Conservation (phyloP, 2,797 vertebrate species). For the Macrochelys suwanniensis region DNA sequence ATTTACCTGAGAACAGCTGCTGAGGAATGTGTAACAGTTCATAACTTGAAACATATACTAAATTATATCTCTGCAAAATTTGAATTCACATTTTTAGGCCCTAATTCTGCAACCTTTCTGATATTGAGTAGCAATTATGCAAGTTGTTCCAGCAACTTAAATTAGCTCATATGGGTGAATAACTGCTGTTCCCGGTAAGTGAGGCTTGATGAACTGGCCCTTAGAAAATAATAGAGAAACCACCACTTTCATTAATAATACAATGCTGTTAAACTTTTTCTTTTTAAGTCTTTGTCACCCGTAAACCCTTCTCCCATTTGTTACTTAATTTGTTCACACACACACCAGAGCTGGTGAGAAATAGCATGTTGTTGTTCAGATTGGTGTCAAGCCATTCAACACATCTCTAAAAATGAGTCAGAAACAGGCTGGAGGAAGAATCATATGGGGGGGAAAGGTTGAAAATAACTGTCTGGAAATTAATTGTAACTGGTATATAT, state of each 20-base stretch:
- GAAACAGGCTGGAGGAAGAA: background rate
- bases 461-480: background rate
- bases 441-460: background rate
- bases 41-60: background rate
- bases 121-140: background rate
- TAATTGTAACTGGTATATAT: background rate
- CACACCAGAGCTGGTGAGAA: background rate
- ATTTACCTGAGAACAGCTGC: background rate
- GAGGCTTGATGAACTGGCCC: background rate
- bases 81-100: background rate
- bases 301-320: background rate
- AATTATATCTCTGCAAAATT: background rate
- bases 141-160: background rate
- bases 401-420: slow-evolving; percentile 3
- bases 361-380: background rate
- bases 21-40: slow-evolving; percentile 11
- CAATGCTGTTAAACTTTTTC: background rate
- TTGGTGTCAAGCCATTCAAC: background rate
- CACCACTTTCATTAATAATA: background rate
- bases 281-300: background rate
- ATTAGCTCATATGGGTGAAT: background rate
- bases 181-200: background rate
- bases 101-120: background rate
- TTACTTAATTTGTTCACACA: background rate
- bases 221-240: slow-evolving; percentile 28